These are phyloP conservation scores for Rhinopomastus cyanomelas DNA, from an alignment of 2,113 vertebrate genomes.

Conservation along the genomic window DNA sequence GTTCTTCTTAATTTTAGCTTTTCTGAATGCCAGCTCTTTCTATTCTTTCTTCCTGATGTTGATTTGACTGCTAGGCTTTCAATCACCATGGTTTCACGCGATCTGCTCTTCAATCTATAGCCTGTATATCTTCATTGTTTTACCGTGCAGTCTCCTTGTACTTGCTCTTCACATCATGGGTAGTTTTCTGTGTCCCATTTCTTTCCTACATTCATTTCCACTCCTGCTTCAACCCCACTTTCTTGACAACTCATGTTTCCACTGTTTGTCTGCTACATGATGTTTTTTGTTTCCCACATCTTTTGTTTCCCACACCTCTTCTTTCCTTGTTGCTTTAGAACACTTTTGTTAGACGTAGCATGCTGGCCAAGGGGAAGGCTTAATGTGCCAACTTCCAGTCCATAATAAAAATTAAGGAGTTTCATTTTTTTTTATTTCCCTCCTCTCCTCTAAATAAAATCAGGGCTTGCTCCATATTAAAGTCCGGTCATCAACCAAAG, in stretches of 20 bases:
- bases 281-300: not conserved
- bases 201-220: not conserved
- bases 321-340: not conserved
- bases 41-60: not conserved
- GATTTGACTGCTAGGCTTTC: not conserved
- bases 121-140: not conserved
- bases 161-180: not conserved
- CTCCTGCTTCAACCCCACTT: not conserved
- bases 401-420: not conserved
- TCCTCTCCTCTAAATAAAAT: not conserved
- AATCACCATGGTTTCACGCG: not conserved
- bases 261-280: not conserved
- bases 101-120: not conserved
- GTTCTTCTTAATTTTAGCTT: not conserved
- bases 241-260: not conserved
- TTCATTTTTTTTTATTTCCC: not conserved
- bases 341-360: not conserved
- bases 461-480: not conserved
- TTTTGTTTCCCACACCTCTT: rapidly evolving
- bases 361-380: not conserved
- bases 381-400: not conserved
- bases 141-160: not conserved
- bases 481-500: not conserved
- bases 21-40: not conserved
- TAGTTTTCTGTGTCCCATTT: not conserved